phyloP scores from a whole-genome alignment of 2,113 vertebrate genomes.

The Apteryx mantelli region DNA sequence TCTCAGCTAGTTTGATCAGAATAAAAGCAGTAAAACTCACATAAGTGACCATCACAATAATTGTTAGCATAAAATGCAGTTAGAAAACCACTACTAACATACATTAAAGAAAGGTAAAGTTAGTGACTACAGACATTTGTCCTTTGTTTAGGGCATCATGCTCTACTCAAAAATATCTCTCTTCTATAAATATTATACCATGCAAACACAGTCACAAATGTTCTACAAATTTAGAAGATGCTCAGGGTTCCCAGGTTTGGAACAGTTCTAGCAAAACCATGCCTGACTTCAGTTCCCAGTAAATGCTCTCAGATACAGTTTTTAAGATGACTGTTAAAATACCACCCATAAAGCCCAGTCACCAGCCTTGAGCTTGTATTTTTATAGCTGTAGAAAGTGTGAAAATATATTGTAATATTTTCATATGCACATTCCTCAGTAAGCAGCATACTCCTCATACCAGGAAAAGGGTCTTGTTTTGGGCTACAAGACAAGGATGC shows the following conservation, averaged over 20 bases:
- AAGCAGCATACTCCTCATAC: not conserved
- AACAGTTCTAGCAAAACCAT: not conserved
- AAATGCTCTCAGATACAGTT: not conserved
- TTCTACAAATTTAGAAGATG: not conserved
- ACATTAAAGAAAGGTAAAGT: not conserved
- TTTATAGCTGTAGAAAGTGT: not conserved
- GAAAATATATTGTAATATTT: not conserved
- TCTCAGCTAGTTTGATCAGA: not conserved
- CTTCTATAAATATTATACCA: not conserved
- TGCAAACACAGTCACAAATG: not conserved
- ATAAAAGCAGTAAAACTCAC: not conserved
- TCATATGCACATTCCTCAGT: not conserved
- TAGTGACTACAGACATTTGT: not conserved
- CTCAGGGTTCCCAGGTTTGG: not conserved
- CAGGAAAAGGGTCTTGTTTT: not conserved
- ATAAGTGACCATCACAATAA: accelerated
- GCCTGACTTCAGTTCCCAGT: not conserved
- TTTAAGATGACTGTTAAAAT: not conserved
- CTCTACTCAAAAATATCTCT: accelerated
- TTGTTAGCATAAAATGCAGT: not conserved
- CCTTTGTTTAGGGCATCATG: not conserved
- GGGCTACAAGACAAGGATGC: not conserved
- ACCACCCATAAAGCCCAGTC: not conserved
- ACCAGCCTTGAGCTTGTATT: not conserved
- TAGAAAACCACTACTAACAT: not conserved